A percentile compares a stretch with the other conserved stretches of the same genome.
Conservation (phyloP, 1,140 invertebrate genomes). For the Camponotus pennsylvanicus region DNA sequence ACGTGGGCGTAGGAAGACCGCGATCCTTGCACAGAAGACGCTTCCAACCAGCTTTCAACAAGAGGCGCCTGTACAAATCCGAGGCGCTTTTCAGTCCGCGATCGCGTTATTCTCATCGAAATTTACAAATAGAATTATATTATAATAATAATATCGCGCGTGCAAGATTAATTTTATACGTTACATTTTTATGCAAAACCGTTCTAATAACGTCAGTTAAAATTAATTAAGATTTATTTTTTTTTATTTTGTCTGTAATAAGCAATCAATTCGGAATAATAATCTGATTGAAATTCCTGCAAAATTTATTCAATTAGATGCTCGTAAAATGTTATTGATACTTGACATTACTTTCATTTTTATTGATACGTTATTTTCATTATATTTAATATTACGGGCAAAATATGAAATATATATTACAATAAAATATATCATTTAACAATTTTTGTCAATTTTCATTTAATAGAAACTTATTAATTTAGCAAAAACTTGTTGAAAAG, state of each 20-base stretch:
- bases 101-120: neutral
- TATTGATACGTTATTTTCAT: conserved; percentile 12
- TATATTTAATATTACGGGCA: neutral
- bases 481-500: neutral
- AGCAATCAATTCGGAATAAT: neutral
- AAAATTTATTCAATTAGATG: neutral
- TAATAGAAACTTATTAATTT: neutral
- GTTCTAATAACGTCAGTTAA: neutral
- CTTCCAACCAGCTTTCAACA: conserved; percentile 35
- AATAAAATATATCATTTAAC: neutral
- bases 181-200: neutral
- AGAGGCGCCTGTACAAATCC: neutral
- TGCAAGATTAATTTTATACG: neutral
- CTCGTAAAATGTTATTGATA: neutral
- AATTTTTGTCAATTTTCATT: neutral
- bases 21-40: conserved; percentile 19
- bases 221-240: neutral
- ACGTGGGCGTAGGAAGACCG: conserved; percentile 27
- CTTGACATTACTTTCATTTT: neutral
- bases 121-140: conserved; percentile 22
- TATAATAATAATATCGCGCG: neutral
- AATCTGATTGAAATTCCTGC: neutral
- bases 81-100: neutral
- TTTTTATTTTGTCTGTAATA: conserved; percentile 14
- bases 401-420: neutral